Base-by-base conservation (phyloP, 64 coral and sea anemone genomes). In the Porites australiensis region DNA sequence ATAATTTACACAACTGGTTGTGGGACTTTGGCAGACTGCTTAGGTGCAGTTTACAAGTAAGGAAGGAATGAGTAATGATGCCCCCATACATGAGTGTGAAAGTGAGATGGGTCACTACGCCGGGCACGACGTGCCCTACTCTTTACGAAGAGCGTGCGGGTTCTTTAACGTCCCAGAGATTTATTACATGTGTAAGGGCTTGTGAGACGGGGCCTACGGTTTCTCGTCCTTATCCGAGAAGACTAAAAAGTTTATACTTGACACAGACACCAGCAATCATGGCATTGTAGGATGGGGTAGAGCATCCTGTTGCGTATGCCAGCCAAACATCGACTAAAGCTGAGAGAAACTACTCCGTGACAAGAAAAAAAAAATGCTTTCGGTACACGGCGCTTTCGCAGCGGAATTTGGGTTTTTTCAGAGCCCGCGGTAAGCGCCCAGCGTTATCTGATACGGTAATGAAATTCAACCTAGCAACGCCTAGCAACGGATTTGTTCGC, bases 231-330 rank as follows among this genome's bases (percentile, higher is more conserved):
- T 37, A 37, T 37, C 27, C 27, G 27, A 37, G 27, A 37, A 37
- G 27, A 37, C 27, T 37, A 37, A 1, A 37, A 37, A 37, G 27
- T 37, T 37, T 37, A 37, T 0, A 23, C 49, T 90, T 4, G 88
- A 80, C 75, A 79, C 75, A 0, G 88, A 90, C 18, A 75, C 63
- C 43, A 67, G 58, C 6, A 79, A 69, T 51, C 88, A 90, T 70
- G 88, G 74, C 3, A 70, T 90, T 75, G 88, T 16, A 15, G 75
- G 22, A 51, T 46, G 5, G 86, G 87, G 62, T 44, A 65, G 18
- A 77, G 81, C 64, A 51, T 7, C 88, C 88, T 11, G 15, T 90
- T 52, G 74, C 77, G 13, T 80, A 51, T 27, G 10, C 75, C 2
- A 90, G 88, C 63, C 44, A 75, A 23, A 79, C 77, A 4, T 46